phyloP scores from a whole-genome alignment of 2,888 invertebrate genomes.

The Steinernema hermaphroditum region DNA sequence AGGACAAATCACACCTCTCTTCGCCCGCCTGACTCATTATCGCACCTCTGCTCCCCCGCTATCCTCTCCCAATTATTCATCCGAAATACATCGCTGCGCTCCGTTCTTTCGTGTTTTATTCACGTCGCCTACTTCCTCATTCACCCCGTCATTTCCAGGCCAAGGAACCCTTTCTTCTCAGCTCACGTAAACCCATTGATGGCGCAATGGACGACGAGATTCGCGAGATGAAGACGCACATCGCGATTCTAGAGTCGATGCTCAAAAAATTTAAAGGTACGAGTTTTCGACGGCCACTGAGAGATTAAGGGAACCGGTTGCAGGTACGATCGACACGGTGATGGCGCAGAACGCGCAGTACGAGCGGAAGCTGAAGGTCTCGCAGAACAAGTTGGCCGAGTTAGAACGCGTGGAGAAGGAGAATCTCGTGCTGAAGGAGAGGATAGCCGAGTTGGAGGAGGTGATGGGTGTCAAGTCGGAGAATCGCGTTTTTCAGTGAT shows the following conservation, averaged over 20 bases:
- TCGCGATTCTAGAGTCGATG: constrained; percentile 4
- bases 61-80: not conserved
- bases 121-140: not conserved
- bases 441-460: constrained; percentile 16
- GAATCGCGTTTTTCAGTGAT: constrained; percentile 3
- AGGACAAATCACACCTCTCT: too few species aligned
- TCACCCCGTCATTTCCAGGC: not conserved
- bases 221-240: constrained; percentile 15
- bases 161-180: not conserved
- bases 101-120: not conserved
- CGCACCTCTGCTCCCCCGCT: too few species aligned
- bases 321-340: constrained; percentile 19
- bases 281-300: not conserved
- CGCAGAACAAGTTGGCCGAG: constrained; percentile 12
- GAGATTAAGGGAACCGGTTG: not conserved
- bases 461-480: not conserved
- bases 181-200: not conserved
- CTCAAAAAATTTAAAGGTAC: constrained; percentile 25
- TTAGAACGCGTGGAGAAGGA: constrained; percentile 6
- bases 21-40: too few species aligned
- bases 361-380: not conserved
- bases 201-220: constrained; percentile 22
- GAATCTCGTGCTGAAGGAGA: not conserved
- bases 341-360: constrained; percentile 4
- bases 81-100: not conserved